Conservation (phyloP, 2,888 invertebrate species). For the Chalcis sispes region DNA sequence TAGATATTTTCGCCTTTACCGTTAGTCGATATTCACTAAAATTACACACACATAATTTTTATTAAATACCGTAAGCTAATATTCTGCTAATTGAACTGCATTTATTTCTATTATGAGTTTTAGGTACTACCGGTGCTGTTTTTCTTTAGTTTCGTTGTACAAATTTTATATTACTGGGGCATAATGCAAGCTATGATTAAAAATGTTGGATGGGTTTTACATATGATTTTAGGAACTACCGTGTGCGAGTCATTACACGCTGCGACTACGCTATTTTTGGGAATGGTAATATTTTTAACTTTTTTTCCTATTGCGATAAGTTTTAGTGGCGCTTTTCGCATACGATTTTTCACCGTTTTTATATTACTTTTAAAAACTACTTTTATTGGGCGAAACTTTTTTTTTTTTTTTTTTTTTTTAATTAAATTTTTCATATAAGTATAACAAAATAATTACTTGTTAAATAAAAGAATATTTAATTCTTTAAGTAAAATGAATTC, state of each 20-base stretch:
- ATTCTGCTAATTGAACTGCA: too few species aligned
- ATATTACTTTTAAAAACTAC: too few species aligned
- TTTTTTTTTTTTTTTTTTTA: too few species aligned
- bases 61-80: conserved; percentile 4
- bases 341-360: too few species aligned
- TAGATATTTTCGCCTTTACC: conserved; percentile 89
- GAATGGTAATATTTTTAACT: conserved; percentile 82
- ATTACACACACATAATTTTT: too few species aligned
- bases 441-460: background rate
- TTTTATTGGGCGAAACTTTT: too few species aligned
- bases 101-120: too few species aligned
- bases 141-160: conserved; percentile 94
- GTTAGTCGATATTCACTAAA: too few species aligned
- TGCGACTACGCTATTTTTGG: conserved; percentile 95
- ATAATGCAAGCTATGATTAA: conserved; percentile 90
- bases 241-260: conserved; percentile 96
- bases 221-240: conserved; percentile 87
- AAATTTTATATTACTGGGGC: conserved; percentile 92
- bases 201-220: conserved; percentile 88
- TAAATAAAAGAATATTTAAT: too few species aligned
- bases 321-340: too few species aligned
- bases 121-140: conserved; percentile 92
- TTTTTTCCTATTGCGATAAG: conserved; percentile 17
- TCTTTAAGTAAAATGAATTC: too few species aligned
- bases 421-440: conserved; percentile 37